Conservation (phyloP, 2,113 vertebrate genomes). For the Condylura cristata region DNA sequence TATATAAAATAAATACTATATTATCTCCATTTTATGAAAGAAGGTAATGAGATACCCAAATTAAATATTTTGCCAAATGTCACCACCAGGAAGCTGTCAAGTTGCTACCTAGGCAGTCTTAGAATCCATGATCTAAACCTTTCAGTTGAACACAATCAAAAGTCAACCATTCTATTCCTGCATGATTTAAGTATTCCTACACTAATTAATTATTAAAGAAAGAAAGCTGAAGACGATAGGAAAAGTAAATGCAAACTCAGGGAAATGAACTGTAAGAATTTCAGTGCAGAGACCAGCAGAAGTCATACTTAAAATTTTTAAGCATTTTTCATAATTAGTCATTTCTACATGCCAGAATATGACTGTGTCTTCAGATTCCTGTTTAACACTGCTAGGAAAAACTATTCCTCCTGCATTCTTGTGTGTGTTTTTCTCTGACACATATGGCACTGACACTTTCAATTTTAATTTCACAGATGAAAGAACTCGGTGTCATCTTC, state of each 20-base stretch:
- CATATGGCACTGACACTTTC: conserved; percentile 19
- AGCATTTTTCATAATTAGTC: background rate
- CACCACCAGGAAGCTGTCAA: background rate
- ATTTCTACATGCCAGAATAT: background rate
- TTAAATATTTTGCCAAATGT: background rate
- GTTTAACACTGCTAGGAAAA: background rate
- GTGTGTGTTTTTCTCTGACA: background rate
- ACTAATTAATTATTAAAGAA: background rate
- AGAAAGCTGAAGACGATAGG: background rate
- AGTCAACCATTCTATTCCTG: background rate
- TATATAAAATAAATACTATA: no score
- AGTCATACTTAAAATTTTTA: background rate
- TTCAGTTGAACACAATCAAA: background rate
- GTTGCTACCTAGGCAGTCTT: background rate
- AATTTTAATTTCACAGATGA: conserved; percentile 91
- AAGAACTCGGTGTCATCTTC: conserved; percentile 95
- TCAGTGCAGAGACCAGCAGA: background rate
- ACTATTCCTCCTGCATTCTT: background rate
- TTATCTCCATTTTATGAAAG: background rate
- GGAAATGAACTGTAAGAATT: background rate
- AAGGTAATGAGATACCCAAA: background rate
- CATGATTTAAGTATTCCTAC: background rate
- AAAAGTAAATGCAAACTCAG: background rate
- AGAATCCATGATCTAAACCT: background rate
- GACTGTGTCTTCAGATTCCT: background rate